Evolutionary conservation across 1,140 invertebrate genomes (phyloP).

Genomic region (Olivierus martensii): DNA sequence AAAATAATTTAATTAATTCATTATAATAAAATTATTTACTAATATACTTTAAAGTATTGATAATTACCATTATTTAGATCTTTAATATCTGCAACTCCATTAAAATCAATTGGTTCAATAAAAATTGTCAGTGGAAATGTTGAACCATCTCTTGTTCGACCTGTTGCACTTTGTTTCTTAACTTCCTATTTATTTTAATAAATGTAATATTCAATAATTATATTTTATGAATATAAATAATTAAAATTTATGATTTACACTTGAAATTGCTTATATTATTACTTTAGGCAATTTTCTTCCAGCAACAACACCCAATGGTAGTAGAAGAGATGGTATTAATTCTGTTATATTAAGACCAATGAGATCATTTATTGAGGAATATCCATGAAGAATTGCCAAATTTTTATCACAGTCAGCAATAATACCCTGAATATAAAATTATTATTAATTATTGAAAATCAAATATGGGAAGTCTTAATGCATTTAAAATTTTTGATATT

Average conservation of each 20-base stretch:
- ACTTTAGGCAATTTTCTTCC: conserved; percentile 21
- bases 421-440: conserved; percentile 21
- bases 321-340: conserved; percentile 25
- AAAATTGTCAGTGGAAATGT: conserved; percentile 46
- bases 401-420: conserved; percentile 25
- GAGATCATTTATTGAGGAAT: conserved; percentile 19
- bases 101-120: conserved; percentile 26
- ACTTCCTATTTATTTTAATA: conserved; percentile 27
- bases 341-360: conserved; percentile 22
- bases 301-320: conserved; percentile 18
- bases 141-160: conserved; percentile 43
- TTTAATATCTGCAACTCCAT: neutral
- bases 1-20: too few species aligned
- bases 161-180: conserved; percentile 44
- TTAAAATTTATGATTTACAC: neutral
- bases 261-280: neutral
- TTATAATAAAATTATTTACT: too few species aligned
- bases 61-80: too few species aligned
- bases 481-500: too few species aligned
- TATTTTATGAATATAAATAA: too few species aligned
- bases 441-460: too few species aligned
- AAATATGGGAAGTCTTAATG: too few species aligned
- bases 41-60: too few species aligned
- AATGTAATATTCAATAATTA: conserved; percentile 1
- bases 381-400: conserved; percentile 27